Evolutionary conservation across 2,888 invertebrate genomes (phyloP), one percentile per base, ranked within the genome.

Genomic region (Rhagonycha lutea): DNA sequence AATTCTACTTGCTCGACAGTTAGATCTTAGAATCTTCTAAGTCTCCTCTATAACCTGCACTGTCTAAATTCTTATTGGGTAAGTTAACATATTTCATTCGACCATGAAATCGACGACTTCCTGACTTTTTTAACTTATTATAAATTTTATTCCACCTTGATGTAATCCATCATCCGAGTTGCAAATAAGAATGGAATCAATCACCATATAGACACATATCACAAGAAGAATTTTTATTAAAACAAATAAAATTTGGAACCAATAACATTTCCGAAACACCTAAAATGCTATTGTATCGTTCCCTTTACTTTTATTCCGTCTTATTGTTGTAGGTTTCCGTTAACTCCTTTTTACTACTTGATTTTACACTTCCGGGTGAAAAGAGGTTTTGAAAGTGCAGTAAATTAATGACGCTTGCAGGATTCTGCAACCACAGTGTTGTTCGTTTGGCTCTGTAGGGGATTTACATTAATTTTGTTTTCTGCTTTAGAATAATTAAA

Each of bases 331-430:
- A 10, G 26, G 63, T 26, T 68, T 67, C 67, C 67, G 24, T 67
- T 68, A 29, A 29, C 70, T 69, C 61, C 69, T 24, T 32, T 61
- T 61, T 61, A 32, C 63, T 63, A 61, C 68, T 68, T 65, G 18
- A 65, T 65, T 68, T 62, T 75, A 68, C 61, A 18, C 29, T 75
- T 60, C 32, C 28, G 23, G 62, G 23, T 71, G 24, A 18, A 61
- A 62, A 68, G 61, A 28, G 24, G 75, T 32, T 68, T 68, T 60
- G 71, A 65, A 65, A 67, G 71, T 71, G 71, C 75, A 75, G 14
- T 26, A 75, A 75, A 75, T 75, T 75, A 75, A 75, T 62, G 75
- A 75, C 71, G 68, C 75, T 75, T 75, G 75, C 75, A 75, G 71
- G 63, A 71, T 69, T 68, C 11, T 70, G 71, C 68, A 75, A 68